Evolutionary conservation across 1,140 invertebrate species (phyloP).

Genomic region (Teleogryllus occipitalis): DNA sequence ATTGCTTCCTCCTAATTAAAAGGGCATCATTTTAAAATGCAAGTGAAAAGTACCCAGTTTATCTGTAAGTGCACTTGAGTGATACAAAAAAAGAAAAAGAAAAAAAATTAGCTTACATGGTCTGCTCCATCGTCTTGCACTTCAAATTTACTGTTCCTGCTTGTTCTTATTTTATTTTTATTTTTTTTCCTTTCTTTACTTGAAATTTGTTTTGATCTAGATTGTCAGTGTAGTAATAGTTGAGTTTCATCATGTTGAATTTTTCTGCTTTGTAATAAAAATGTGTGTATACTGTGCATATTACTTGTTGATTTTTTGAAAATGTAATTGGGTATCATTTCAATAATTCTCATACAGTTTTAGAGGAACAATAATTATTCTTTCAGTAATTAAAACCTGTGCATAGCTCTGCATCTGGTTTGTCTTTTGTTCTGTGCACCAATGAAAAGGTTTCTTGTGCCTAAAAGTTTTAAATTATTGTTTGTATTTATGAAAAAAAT

Average conservation of each 20-base stretch:
- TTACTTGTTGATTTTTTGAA: background rate
- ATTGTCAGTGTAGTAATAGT: background rate
- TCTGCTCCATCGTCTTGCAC: background rate
- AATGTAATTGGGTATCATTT: background rate
- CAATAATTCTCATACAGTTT: too few relatives aligned
- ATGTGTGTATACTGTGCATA: background rate
- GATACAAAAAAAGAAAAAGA: background rate
- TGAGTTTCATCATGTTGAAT: background rate
- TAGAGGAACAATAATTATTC: too few relatives aligned
- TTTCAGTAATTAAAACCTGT: too few relatives aligned
- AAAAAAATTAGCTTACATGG: background rate
- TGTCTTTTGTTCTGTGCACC: background rate
- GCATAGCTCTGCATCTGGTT: background rate
- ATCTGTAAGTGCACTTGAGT: constrained; percentile 4
- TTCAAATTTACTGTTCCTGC: background rate
- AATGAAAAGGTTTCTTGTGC: background rate
- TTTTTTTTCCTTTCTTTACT: background rate
- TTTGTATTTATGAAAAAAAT: background rate
- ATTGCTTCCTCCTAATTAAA: background rate
- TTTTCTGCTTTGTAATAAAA: background rate
- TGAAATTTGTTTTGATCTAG: background rate
- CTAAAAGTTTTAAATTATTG: background rate
- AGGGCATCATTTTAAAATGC: background rate
- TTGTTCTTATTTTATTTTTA: background rate
- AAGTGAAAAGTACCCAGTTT: background rate